These are phyloP conservation scores for Apteryx owenii DNA, from an alignment of 2,113 vertebrate genomes.

Conservation along the genomic window DNA sequence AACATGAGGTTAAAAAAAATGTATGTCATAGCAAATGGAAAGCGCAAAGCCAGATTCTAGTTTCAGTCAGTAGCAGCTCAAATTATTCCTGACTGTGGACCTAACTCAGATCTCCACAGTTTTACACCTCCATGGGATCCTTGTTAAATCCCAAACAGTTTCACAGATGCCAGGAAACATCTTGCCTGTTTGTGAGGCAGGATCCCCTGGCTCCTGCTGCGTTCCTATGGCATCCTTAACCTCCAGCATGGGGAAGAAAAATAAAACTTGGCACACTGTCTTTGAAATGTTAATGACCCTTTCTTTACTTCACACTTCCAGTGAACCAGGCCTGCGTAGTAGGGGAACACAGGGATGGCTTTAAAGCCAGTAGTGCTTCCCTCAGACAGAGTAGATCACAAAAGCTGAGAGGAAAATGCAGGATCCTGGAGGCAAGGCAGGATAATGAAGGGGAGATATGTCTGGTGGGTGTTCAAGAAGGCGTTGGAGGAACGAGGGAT, in stretches of 20 bases:
- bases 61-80: not conserved
- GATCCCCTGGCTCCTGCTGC: not conserved
- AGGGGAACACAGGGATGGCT: not conserved
- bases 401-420: not conserved
- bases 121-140: not conserved
- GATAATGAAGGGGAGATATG: not conserved
- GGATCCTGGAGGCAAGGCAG: not conserved
- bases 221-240: not conserved
- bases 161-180: not conserved
- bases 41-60: not conserved
- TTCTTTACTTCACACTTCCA: not conserved
- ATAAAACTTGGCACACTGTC: not conserved
- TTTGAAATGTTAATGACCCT: not conserved
- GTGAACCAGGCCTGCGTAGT: not conserved
- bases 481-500: accelerated
- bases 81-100: not conserved
- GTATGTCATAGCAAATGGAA: not conserved
- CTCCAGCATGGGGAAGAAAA: not conserved
- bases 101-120: not conserved
- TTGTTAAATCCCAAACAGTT: not conserved
- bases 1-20: not conserved
- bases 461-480: not conserved
- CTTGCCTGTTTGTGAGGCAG: not conserved
- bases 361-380: not conserved
- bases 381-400: not conserved